phyloP scores from a whole-genome alignment of 2,113 vertebrate species.

The Chrysochloris asiatica region DNA sequence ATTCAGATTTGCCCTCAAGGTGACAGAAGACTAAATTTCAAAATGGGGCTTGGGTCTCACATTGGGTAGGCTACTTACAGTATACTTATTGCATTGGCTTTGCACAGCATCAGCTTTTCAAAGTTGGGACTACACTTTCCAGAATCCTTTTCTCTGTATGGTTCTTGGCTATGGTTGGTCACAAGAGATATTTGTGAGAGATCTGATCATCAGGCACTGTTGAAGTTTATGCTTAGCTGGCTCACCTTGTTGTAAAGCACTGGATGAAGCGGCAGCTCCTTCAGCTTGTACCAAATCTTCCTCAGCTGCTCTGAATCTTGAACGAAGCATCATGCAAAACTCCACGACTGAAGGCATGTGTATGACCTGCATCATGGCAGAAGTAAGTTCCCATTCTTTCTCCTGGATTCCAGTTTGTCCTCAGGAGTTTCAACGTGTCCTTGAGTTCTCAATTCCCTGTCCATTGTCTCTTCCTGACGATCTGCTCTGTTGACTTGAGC shows the following conservation, averaged over 20 bases:
- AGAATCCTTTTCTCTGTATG: background rate
- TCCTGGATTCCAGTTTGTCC: background rate
- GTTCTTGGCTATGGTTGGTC: background rate
- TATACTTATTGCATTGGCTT: background rate
- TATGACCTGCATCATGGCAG: background rate
- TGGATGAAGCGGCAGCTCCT: background rate
- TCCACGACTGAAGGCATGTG: background rate
- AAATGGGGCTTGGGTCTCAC: background rate
- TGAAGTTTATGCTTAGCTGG: background rate
- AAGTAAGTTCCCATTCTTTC: background rate
- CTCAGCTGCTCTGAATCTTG: background rate
- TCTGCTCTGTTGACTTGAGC: background rate
- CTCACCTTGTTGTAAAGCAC: background rate
- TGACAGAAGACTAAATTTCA: background rate
- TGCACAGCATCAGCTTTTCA: too few species aligned
- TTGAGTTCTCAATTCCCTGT: background rate
- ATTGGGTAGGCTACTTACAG: background rate
- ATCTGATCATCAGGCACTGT: background rate
- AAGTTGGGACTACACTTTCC: background rate
- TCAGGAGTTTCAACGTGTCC: background rate
- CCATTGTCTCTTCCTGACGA: background rate
- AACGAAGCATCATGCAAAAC: too few species aligned
- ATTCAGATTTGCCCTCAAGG: background rate
- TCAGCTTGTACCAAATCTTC: background rate
- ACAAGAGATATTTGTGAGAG: background rate